Base-by-base conservation (phyloP, 2,888 invertebrate species). In the Drosophila planitibia region DNA sequence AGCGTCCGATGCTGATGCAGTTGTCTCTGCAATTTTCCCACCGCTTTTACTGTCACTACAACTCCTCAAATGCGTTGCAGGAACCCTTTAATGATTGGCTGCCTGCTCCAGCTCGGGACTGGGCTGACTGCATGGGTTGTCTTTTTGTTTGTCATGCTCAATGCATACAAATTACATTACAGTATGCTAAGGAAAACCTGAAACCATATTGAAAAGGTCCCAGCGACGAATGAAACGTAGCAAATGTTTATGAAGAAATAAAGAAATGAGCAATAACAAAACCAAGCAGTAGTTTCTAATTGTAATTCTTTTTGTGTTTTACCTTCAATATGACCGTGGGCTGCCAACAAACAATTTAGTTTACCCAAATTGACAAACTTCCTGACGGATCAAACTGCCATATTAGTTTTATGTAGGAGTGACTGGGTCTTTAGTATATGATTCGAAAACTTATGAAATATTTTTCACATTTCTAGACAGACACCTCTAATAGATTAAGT, bases 151-250 rank as follows among this genome's bases (percentile, higher is more conserved):
- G 68, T 90, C 89, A 86, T 90, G 89, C 85, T 89, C 89, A 87
- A 87, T 90, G 90, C 89, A 90, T 87, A 89, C 86, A 83, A 87
- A 90, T 87, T 87, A 89, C 90, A 87, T 89, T 90, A 89, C 82
- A 87, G 90, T 90, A 90, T 85, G 89, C 76, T 72, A 75, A 63
- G 75, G 73, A 85, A 81, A 84, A 87, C 82, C 85, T 75, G 81
- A 70, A 80, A 76, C 79, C 84, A 82, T 79, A 87, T 89, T 76
- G 74, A 81, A 81, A 74, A 54, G 74, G 64, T 66, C 39, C 44
- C 70, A 70, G 58, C 70, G 55, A 79, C 68, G 60, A 73, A 78
- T 22, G 22, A 22, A 47, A 47, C 44, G 7, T 22, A 1, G 7
- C 44, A 22, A 14, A 47, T 47, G 14, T 71, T 72, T 66, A 52